phyloP scores from a whole-genome alignment of 2,888 invertebrate species.

The Chloroclystis v-ata region DNA sequence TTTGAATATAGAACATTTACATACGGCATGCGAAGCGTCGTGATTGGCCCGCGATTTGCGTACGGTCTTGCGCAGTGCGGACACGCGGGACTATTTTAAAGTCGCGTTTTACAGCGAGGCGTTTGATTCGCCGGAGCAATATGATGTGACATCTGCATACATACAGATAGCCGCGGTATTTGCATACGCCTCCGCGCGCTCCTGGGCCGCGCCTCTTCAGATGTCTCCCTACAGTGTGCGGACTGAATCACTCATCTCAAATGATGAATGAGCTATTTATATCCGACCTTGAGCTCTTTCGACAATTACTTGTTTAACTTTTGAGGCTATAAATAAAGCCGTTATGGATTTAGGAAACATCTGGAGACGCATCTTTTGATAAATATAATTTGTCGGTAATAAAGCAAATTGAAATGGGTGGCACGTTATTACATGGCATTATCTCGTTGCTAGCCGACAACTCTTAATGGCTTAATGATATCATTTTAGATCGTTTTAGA shows the following conservation, averaged over 20 bases:
- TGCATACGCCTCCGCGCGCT: slow-evolving; percentile 21
- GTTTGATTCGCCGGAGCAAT: slow-evolving; percentile 57
- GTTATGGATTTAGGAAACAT: slow-evolving; percentile 16
- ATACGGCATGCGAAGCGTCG: slow-evolving; percentile 46
- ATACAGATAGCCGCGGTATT: slow-evolving; percentile 21
- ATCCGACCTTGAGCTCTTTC: slow-evolving; percentile 22
- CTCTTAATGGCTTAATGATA: background rate
- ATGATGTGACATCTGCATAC: slow-evolving; percentile 27
- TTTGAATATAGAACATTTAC: slow-evolving; percentile 75
- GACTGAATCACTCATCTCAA: background rate
- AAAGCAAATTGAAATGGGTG: no score
- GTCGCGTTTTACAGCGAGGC: slow-evolving; percentile 45
- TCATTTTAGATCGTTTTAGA: background rate
- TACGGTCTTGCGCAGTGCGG: slow-evolving; percentile 60
- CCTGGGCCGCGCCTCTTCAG: slow-evolving; percentile 1
- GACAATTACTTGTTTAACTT: slow-evolving; percentile 19
- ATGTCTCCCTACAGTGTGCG: no score
- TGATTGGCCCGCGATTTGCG: slow-evolving; percentile 60
- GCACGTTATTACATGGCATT: no score
- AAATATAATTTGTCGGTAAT: background rate
- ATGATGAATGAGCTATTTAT: slow-evolving; percentile 14
- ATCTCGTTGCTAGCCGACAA: no score
- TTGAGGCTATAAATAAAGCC: slow-evolving; percentile 21
- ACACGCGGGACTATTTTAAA: slow-evolving; percentile 50
- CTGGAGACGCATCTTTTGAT: slow-evolving; percentile 9